These are phyloP conservation scores for Laodelphax striatellus DNA, from an alignment of 1,140 invertebrate species.

Conservation along the genomic window DNA sequence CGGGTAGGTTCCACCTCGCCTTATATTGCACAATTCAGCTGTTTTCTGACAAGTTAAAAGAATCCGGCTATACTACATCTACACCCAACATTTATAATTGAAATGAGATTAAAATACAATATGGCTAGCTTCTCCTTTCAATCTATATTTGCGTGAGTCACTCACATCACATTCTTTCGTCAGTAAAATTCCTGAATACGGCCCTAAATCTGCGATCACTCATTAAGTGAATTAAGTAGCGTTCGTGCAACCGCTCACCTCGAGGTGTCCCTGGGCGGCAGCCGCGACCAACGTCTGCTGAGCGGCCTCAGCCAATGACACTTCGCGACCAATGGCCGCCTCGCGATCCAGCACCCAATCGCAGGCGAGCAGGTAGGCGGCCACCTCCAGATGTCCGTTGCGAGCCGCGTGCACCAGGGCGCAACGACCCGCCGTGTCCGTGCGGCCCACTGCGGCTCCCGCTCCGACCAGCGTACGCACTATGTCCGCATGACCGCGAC, in stretches of 20 bases:
- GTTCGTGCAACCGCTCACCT: conserved; percentile 37
- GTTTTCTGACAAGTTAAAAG: too few species aligned
- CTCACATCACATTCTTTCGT: too few species aligned
- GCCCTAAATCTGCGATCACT: too few species aligned
- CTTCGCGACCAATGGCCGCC: conserved; percentile 29
- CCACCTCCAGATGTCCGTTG: conserved; percentile 69
- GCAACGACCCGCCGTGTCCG: conserved; percentile 72
- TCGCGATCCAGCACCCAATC: conserved; percentile 45
- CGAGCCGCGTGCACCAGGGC: conserved; percentile 81
- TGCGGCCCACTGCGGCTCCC: conserved; percentile 62
- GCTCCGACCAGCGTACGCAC: conserved; percentile 59
- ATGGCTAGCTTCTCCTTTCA: too few species aligned
- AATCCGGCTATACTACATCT: too few species aligned
- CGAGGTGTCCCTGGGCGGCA: conserved; percentile 71
- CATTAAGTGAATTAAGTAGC: too few species aligned
- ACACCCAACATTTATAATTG: too few species aligned
- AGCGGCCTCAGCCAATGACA: conserved; percentile 44
- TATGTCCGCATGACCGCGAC: conserved; percentile 64
- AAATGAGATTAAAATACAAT: too few species aligned
- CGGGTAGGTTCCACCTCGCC: too few species aligned
- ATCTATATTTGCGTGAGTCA: too few species aligned
- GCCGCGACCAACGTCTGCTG: conserved; percentile 84
- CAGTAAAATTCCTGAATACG: too few species aligned
- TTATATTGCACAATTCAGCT: too few species aligned
- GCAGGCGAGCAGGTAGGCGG: conserved; percentile 73